phyloP scores from a whole-genome alignment of 2,888 invertebrate species.

The Chydorus sphaericus region DNA sequence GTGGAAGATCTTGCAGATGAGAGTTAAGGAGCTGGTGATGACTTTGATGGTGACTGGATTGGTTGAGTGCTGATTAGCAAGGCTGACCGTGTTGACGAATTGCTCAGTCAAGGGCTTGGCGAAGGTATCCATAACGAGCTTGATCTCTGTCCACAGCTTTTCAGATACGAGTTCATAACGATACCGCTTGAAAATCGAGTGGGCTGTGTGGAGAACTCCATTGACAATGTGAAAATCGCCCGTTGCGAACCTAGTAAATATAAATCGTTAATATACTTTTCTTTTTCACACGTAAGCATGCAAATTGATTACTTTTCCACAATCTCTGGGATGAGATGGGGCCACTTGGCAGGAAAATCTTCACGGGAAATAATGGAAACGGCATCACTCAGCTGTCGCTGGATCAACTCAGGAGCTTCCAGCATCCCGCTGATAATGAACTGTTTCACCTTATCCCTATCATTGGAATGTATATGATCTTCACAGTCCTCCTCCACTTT shows the following conservation, averaged over 20 bases:
- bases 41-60: conserved; percentile 68
- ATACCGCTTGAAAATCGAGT: conserved; percentile 91
- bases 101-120: conserved; percentile 87
- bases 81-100: conserved; percentile 67
- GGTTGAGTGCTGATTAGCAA: conserved; percentile 58
- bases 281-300: conserved; percentile 34
- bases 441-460: conserved; percentile 65
- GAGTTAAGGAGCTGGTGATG: conserved; percentile 72
- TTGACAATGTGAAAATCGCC: conserved; percentile 90
- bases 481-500: conserved; percentile 50
- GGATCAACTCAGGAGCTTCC: conserved; percentile 73
- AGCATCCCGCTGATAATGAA: conserved; percentile 85
- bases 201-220: conserved; percentile 84
- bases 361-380: conserved; percentile 90
- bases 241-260: conserved; percentile 28
- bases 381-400: conserved; percentile 88
- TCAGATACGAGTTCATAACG: conserved; percentile 92
- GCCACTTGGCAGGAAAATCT: conserved; percentile 97
- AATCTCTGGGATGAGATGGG: conserved; percentile 80
- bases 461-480: conserved; percentile 63
- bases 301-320: conserved; percentile 84
- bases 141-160: conserved; percentile 89
- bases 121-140: conserved; percentile 83
- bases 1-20: conserved; percentile 90
- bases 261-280: not conserved